Evolutionary conservation across 2,797 vertebrate genomes (phyloP).

Genomic region (Botia kubotai): DNA sequence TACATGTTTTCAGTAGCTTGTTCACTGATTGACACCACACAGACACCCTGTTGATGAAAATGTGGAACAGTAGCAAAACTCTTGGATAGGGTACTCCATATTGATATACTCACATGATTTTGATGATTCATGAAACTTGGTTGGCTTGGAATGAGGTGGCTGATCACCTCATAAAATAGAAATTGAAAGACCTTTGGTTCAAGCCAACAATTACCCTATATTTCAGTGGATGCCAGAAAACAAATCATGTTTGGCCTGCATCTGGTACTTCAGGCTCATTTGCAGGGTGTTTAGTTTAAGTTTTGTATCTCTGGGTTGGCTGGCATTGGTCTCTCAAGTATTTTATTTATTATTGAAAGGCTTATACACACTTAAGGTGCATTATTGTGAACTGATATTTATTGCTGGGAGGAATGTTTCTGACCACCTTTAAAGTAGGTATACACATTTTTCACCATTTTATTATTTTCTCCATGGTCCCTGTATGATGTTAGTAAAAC

Average conservation of each 20-base stretch:
- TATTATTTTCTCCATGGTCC: too few relatives aligned
- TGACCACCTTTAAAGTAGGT: too few relatives aligned
- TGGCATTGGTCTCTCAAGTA: constrained; percentile 18
- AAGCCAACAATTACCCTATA: constrained; percentile 46
- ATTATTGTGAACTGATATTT: background rate
- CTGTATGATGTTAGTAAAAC: too few relatives aligned
- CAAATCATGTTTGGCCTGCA: constrained; percentile 53
- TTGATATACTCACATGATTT: background rate
- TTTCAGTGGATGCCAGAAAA: constrained; percentile 52
- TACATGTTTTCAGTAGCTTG: too few relatives aligned
- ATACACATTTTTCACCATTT: too few relatives aligned
- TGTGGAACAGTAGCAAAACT: background rate
- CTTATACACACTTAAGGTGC: background rate
- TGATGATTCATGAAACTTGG: background rate
- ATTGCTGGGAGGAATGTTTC: too few relatives aligned
- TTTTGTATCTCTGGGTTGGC: constrained; percentile 39
- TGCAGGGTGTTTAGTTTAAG: constrained; percentile 37
- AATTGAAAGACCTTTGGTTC: constrained; percentile 47
- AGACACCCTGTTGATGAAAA: background rate
- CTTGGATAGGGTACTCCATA: background rate
- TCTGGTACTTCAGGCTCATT: constrained; percentile 53
- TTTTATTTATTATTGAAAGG: constrained; percentile 43
- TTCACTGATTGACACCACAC: background rate
- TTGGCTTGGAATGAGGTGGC: background rate
- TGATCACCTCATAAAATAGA: constrained; percentile 34